These are phyloP conservation scores for Pseudomyrmex pallidus DNA, from an alignment of 1,140 invertebrate genomes.

Conservation along the genomic window DNA sequence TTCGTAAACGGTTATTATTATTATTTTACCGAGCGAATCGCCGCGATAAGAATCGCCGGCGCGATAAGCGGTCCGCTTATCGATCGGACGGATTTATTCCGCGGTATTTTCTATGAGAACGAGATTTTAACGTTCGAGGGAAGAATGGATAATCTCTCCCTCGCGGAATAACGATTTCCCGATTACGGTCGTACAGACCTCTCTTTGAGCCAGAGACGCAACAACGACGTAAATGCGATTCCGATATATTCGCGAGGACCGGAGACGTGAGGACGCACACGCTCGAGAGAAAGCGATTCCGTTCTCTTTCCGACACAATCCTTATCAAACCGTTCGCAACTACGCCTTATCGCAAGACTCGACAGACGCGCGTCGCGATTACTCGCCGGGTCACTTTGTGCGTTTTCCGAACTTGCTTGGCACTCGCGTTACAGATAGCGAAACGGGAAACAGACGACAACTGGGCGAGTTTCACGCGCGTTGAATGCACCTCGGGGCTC, in stretches of 20 bases:
- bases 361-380: conserved; percentile 43
- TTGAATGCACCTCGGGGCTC: conserved; percentile 62
- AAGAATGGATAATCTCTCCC: conserved; percentile 33
- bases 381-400: conserved; percentile 61
- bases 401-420: conserved; percentile 61
- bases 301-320: conserved; percentile 27
- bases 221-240: conserved; percentile 42
- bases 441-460: conserved; percentile 49
- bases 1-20: conserved; percentile 54
- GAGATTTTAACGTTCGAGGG: conserved; percentile 27
- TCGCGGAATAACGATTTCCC: conserved; percentile 14
- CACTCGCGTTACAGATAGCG: conserved; percentile 70
- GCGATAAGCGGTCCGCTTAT: conserved; percentile 37
- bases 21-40: conserved; percentile 14
- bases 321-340: conserved; percentile 63
- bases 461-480: conserved; percentile 58
- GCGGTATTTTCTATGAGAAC: conserved; percentile 33
- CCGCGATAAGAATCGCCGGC: conserved; percentile 32
- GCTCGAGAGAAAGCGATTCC: background rate
- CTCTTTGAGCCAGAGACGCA: background rate
- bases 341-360: conserved; percentile 57
- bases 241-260: conserved; percentile 18
- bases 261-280: conserved; percentile 7
- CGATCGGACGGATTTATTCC: conserved; percentile 38
- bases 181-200: background rate